Evolutionary conservation across 1,140 invertebrate species (phyloP).

Genomic region (Gerris buenoi): DNA sequence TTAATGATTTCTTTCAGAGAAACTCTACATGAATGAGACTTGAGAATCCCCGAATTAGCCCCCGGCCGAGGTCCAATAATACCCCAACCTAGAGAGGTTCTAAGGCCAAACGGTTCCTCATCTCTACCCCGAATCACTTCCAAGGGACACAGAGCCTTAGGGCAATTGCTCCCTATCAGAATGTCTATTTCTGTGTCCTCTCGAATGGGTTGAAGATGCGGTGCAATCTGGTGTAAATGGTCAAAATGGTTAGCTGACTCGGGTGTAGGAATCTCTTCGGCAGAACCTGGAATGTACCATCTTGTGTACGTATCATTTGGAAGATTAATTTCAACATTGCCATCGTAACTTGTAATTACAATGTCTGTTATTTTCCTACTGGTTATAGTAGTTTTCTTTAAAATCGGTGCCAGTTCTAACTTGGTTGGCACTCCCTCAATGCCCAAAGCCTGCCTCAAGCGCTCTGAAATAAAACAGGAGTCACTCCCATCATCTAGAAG

Average conservation of each 20-base stretch:
- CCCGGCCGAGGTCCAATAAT: background rate
- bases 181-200: background rate
- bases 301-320: no score
- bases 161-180: background rate
- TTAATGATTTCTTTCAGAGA: background rate
- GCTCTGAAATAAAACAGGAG: no score
- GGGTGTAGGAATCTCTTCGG: background rate
- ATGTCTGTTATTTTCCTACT: no score
- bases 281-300: background rate
- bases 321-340: no score
- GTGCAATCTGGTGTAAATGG: background rate
- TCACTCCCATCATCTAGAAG: no score
- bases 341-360: no score
- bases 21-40: background rate
- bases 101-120: background rate
- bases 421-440: no score
- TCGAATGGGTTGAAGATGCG: background rate
- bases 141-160: background rate
- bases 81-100: background rate
- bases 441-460: no score
- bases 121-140: background rate
- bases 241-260: background rate
- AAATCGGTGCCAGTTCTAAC: no score
- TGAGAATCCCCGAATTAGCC: background rate
- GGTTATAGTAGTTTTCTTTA: no score